phyloP scores from a whole-genome alignment of 2,888 invertebrate genomes.

The Bombyx huttoni region DNA sequence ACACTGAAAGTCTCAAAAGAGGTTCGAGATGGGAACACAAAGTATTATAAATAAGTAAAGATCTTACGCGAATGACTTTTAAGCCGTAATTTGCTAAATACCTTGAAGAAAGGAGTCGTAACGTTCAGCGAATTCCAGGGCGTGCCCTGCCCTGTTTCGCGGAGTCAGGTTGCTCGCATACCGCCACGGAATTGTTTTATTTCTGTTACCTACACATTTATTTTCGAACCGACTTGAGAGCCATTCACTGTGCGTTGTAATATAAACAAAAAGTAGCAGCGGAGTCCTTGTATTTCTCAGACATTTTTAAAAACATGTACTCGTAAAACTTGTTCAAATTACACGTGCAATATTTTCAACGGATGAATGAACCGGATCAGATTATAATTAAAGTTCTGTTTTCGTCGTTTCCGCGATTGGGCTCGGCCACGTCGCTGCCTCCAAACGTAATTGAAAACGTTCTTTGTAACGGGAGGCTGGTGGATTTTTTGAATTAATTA shows the following conservation, averaged over 20 bases:
- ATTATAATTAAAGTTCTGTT: slow-evolving; percentile 3
- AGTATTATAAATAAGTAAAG: slow-evolving; percentile 18
- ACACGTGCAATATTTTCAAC: slow-evolving; percentile 5
- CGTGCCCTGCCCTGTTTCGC: slow-evolving; percentile 19
- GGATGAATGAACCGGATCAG: slow-evolving; percentile 12
- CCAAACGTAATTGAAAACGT: not conserved
- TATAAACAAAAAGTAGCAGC: slow-evolving; percentile 26
- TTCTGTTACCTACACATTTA: slow-evolving; percentile 10
- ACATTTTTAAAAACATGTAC: slow-evolving; percentile 8
- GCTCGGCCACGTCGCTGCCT: not conserved
- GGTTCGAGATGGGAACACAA: slow-evolving; percentile 44
- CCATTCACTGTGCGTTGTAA: slow-evolving; percentile 34
- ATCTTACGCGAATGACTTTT: slow-evolving; percentile 24
- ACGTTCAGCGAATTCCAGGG: slow-evolving; percentile 38
- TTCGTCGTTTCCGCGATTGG: slow-evolving; percentile 1
- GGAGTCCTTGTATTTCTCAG: slow-evolving; percentile 6
- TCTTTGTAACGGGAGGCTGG: not conserved
- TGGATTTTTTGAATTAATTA: not conserved
- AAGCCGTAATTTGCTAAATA: slow-evolving; percentile 29
- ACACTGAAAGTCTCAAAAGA: slow-evolving; percentile 39
- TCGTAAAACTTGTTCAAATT: slow-evolving; percentile 4
- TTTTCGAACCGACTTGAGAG: slow-evolving; percentile 10
- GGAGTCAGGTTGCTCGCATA: slow-evolving; percentile 34
- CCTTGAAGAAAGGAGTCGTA: slow-evolving; percentile 24
- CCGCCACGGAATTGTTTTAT: slow-evolving; percentile 38